A percentile compares a stretch with the other conserved stretches of the same genome.
These are phyloP conservation scores for Lepidurus packardi DNA, from an alignment of 1,140 invertebrate species.

Conservation along the genomic window DNA sequence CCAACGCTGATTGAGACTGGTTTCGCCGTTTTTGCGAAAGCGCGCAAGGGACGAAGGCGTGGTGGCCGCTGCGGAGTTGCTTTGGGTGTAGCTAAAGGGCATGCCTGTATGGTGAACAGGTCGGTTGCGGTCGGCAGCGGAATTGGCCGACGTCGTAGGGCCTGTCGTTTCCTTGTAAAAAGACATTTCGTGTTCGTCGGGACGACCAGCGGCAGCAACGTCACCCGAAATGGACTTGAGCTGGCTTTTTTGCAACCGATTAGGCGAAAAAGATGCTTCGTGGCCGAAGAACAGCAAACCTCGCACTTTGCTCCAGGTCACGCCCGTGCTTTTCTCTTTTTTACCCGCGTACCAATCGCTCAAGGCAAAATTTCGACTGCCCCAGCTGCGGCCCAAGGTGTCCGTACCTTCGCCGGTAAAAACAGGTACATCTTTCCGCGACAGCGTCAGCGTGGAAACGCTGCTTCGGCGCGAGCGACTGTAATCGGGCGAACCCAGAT, in stretches of 20 bases:
- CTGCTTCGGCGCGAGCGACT: slow-evolving; percentile 29
- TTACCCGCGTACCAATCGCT: slow-evolving; percentile 18
- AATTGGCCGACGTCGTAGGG: not conserved
- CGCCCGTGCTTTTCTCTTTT: not conserved
- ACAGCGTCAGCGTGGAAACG: slow-evolving; percentile 21
- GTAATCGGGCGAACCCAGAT: not conserved
- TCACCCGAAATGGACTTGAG: slow-evolving; percentile 28
- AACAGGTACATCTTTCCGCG: not conserved
- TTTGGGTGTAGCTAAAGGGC: not conserved
- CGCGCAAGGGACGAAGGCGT: not conserved
- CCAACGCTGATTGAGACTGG: slow-evolving; percentile 25
- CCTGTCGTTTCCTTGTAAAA: not conserved
- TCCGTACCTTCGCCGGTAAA: slow-evolving; percentile 29
- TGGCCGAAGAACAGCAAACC: slow-evolving; percentile 31
- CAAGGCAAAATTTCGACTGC: slow-evolving; percentile 4
- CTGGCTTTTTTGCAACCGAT: not conserved
- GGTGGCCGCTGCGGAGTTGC: not conserved
- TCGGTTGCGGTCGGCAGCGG: not conserved
- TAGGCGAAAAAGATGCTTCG: slow-evolving; percentile 29
- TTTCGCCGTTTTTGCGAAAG: slow-evolving; percentile 13
- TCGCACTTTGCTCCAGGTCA: slow-evolving; percentile 29
- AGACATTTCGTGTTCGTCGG: slow-evolving; percentile 4
- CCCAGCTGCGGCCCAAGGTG: slow-evolving; percentile 35
- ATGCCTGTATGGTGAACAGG: not conserved
- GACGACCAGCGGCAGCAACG: not conserved